Base-by-base conservation (phyloP, 2,797 vertebrate genomes). In the Rhinogobio ventralis region DNA sequence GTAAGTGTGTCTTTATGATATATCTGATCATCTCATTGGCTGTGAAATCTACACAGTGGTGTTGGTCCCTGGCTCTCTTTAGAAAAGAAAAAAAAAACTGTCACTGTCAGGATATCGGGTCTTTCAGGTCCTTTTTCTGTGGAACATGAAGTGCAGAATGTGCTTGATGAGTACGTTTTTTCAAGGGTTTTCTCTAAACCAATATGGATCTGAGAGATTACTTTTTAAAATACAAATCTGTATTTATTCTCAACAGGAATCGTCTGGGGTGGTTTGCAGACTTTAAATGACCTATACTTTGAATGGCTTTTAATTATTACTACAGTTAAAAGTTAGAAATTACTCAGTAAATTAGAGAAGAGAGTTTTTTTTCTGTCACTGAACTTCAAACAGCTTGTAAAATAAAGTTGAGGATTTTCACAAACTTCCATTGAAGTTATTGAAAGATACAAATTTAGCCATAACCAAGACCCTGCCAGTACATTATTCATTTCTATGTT, bases 201-300 rank as follows among this genome's bases (percentile, higher is more conserved):
- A 17, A n/a, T 14, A 45, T 7, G 10, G 3, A 23, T 78, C 39
- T 78, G 60, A 68, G 30, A 80, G 46, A 51, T 51, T 45, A 49
- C 45, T 49, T 30, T 33, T 51, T 3, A 69, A n/a, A 69, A 2
- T 19, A n/a, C 7, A n/a, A 53, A 55, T 53, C 15, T 53, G 39
- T n/a, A n/a, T n/a, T n/a, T n/a, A n/a, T 68, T 80, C 20, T 68
- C 28, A 11, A n/a, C 14, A 68, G 45, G 62, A 67, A 36, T 79
- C 13, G 2, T 42, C n/a, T 13, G 14, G n/a, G 17, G 15, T 51
- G 15, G 66, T 81, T 14, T 17, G 7, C 11, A 19, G 55, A 11
- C 33, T 36, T 57, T 33, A 55, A 23, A 51, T 51, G 64, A n/a
- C 67, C 39, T 39, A 23, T 39, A 23, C n/a, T 25, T 67, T 2